Evolutionary conservation across 2,888 invertebrate genomes (phyloP), one percentile per base, ranked within the genome.

Genomic region (Timandra comae): DNA sequence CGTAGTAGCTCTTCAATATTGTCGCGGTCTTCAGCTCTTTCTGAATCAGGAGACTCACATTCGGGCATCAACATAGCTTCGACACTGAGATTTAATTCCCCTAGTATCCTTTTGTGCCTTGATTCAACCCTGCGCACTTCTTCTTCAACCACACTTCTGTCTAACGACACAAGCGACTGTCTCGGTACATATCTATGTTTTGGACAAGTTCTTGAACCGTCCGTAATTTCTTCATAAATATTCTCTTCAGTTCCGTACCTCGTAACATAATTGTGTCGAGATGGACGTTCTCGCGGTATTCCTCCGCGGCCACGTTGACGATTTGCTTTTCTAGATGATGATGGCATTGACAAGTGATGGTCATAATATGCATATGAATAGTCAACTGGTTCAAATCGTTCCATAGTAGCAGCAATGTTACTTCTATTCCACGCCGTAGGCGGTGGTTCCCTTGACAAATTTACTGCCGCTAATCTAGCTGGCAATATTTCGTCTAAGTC

Each of bases 11-110:
- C 91, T 54, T 89, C 88, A 44, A 89, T 82, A 61, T 88, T 89
- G 62, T 89, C 89, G 60, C 87, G 86, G 46, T 86, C 87, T 60
- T 88, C 89, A 36, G 88, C 88, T 56, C 90, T 88, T 66, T 90
- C 90, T 29, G 89, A 90, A 67, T 88, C 88, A 49, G 87, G 89
- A 48, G 87, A 90, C 77, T 88, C 88, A 43, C 89, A 89, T 59
- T 91, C 90, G 9, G 95, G 95, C 95, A 95, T 96, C 47, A 96
- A 77, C 94, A 96, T 95, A 27, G 94, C 95, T 79, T 96, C 95
- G 26, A 93, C 93, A 52, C 95, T 93, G 40, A 96, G 88, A 86
- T 95, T 95, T 38, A 96, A 82, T 73, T 96, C 94, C 26, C 94
- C 95, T 44, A 96, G 87, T 50, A 95, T 93, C 63, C 93, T 88